phyloP scores from a whole-genome alignment of 2,113 vertebrate genomes.

The Rallus limicola region DNA sequence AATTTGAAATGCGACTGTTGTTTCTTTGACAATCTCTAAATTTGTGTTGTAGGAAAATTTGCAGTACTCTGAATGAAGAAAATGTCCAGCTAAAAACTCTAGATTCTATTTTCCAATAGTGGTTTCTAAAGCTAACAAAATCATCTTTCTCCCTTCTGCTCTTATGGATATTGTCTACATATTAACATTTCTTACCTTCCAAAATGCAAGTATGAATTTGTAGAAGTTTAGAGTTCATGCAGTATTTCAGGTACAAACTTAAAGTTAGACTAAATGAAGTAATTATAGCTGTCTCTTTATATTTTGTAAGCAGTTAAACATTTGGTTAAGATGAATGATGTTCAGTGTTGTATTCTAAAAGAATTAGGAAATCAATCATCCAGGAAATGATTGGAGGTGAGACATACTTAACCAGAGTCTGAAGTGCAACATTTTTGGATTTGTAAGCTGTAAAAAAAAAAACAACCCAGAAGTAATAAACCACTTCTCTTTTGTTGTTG shows the following conservation, averaged over 20 bases:
- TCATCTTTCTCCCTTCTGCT: not conserved
- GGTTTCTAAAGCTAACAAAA: not conserved
- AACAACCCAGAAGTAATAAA: not conserved
- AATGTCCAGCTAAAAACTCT: not conserved
- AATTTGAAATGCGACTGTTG: not conserved
- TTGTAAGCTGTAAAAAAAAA: not conserved
- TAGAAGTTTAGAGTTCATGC: not conserved
- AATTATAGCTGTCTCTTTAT: not conserved
- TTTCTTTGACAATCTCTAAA: not conserved
- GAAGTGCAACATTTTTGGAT: not conserved
- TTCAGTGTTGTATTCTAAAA: not conserved
- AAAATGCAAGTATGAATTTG: not conserved
- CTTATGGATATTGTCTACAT: not conserved
- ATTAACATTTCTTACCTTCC: not conserved
- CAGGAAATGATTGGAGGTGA: not conserved
- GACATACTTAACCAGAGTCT: not conserved
- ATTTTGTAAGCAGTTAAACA: slow-evolving; percentile 16
- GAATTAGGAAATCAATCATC: not conserved
- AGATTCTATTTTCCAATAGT: not conserved
- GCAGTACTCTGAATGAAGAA: not conserved
- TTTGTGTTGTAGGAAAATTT: not conserved
- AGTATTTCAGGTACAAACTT: not conserved
- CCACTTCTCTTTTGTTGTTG: not conserved
- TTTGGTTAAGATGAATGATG: not conserved
- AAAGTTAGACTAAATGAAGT: not conserved